These are phyloP conservation scores for Hypercompe scribonia DNA, from an alignment of 2,888 invertebrate species.

Conservation along the genomic window DNA sequence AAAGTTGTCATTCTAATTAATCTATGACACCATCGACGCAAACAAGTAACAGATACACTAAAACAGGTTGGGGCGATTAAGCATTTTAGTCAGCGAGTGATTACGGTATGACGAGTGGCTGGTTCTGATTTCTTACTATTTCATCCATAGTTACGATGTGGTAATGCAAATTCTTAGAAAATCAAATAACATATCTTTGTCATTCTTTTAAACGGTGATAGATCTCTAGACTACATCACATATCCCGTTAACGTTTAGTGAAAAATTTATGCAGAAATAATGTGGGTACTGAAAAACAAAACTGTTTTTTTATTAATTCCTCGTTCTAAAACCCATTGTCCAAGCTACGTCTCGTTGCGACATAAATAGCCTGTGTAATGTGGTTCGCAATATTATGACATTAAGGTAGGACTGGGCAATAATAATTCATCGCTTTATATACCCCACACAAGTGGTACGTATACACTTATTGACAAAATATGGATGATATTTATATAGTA, in stretches of 20 bases:
- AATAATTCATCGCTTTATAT: not conserved
- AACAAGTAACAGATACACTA: not conserved
- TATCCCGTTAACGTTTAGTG: no score
- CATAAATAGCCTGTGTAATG: not conserved
- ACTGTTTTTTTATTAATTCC: no score
- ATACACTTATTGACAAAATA: not conserved
- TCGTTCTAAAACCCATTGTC: no score
- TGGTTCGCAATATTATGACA: not conserved
- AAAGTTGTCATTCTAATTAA: conserved; percentile 19
- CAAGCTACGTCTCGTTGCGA: no score
- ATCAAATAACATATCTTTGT: no score
- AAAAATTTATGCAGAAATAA: no score
- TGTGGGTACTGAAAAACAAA: no score
- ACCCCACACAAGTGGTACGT: not conserved
- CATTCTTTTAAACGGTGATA: no score
- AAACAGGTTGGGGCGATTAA: not conserved
- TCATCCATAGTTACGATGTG: not conserved
- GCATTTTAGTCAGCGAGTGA: not conserved
- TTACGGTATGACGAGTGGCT: not conserved
- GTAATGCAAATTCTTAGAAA: not conserved
- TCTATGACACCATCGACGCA: not conserved
- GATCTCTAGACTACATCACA: no score
- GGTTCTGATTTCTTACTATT: not conserved
- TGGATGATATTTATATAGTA: not conserved
- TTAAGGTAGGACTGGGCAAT: not conserved